A percentile compares a stretch with the other conserved stretches of the same genome.
phyloP scores from a whole-genome alignment of 2,888 invertebrate genomes.

The Harpagoxenus sublaevis region DNA sequence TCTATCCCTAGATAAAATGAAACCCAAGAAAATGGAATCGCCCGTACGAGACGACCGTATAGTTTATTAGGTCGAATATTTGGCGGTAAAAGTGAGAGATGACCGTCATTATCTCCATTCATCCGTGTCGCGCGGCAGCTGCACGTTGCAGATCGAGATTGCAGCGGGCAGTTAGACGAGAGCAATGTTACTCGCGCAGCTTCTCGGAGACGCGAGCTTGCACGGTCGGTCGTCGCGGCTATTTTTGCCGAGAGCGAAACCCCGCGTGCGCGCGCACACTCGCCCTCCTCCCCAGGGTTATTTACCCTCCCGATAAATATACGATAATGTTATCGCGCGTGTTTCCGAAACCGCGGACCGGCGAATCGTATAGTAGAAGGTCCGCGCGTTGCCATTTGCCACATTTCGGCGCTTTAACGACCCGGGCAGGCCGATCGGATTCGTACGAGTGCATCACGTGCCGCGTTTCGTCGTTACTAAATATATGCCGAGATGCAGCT shows the following conservation, averaged over 20 bases:
- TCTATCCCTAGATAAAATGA: constrained; percentile 25
- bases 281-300: constrained; percentile 65
- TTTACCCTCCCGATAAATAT: constrained; percentile 80
- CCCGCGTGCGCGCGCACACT: constrained; percentile 60
- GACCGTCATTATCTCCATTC: constrained; percentile 62
- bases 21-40: background rate
- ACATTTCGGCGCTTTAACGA: constrained; percentile 79
- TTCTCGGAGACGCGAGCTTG: constrained; percentile 28
- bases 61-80: constrained; percentile 53
- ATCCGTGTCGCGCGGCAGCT: constrained; percentile 55
- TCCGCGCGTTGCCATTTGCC: constrained; percentile 61
- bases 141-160: constrained; percentile 34
- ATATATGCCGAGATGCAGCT: constrained; percentile 71
- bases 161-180: constrained; percentile 27
- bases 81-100: constrained; percentile 51
- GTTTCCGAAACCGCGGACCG: constrained; percentile 61
- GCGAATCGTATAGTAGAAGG: constrained; percentile 64
- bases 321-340: constrained; percentile 80
- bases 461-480: constrained; percentile 70
- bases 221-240: constrained; percentile 62
- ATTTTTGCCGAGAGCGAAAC: constrained; percentile 75
- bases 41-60: constrained; percentile 46
- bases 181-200: constrained; percentile 1
- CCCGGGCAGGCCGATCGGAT: constrained; percentile 63
- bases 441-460: constrained; percentile 69